Base-by-base conservation (phyloP, 2,113 vertebrate genomes). In the Mixornis gularis region DNA sequence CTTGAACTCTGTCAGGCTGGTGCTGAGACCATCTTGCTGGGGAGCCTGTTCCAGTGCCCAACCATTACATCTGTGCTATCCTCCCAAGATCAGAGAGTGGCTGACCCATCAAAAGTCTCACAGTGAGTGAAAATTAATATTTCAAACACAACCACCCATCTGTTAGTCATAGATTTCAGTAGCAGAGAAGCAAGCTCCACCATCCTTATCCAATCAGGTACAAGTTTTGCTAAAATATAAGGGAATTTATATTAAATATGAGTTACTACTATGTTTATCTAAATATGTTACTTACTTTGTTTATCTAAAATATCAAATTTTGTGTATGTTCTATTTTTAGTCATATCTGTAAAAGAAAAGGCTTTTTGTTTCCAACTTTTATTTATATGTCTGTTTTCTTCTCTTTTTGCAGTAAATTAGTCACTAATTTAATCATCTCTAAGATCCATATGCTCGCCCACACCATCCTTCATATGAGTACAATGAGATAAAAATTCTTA, bases 371-470 rank as follows among this genome's bases (percentile, higher is more conserved):
- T 46, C 32, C 65, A 85, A 29, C 27, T 82, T 90, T 92, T 72
- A 85, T 89, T 93, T 89, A 58, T 71, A 46, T 78, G 13, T 63
- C 64, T 74, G 49, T 46, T 92, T 92, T 93, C 44, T 79, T 92
- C 46, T 87, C 59, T 71, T 71, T 86, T 93, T 87, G 26, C 60
- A 80, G 66, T 80, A 93, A 94, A 90, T 92, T 94, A 76, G 49
- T 92, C 66, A 95, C 59, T 92, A 93, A 95, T 94, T 91, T 83
- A 93, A 94, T 95, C 46, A 70, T 92, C 83, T 94, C 93, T 87
- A 87, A 95, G 83, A 77, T 87, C 56, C 87, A 80, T 90, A 82
- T 83, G 63, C 63, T 91, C 70, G 5, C 73, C 74, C 58, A 89
- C 85, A 62, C 72, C 27, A 71, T 74, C 48, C 43, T 92, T 89